Evolutionary conservation across 37 sponge, comb jelly and placozoan species (phyloP).

Genomic region (Agelas oroides): DNA sequence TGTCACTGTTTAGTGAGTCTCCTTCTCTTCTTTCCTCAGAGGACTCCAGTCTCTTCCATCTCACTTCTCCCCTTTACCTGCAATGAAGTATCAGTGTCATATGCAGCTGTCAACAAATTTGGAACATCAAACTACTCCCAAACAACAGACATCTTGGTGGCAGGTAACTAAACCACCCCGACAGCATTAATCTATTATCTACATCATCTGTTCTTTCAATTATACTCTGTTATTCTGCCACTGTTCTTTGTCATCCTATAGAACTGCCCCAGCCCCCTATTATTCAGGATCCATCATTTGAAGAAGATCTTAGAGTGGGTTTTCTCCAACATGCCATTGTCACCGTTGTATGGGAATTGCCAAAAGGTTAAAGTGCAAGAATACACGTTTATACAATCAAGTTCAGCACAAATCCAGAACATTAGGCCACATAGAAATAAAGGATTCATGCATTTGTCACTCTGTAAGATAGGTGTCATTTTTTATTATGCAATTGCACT

Average conservation of each 20-base stretch:
- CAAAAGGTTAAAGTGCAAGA: background rate
- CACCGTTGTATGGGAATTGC: background rate
- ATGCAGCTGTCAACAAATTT: constrained; percentile 1
- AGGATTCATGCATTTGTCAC: too few relatives aligned
- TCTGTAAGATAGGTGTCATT: too few relatives aligned
- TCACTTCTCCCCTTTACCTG: background rate
- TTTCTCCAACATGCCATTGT: constrained; percentile 13
- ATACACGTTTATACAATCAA: too few relatives aligned
- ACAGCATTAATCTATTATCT: too few relatives aligned
- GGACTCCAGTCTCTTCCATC: background rate
- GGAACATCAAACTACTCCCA: too few relatives aligned
- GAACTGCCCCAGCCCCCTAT: constrained; percentile 1
- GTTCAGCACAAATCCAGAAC: too few relatives aligned
- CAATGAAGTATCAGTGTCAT: background rate
- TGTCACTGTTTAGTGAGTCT: background rate
- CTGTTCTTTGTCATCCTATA: background rate
- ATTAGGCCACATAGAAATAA: too few relatives aligned
- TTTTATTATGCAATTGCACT: too few relatives aligned
- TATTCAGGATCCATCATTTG: background rate
- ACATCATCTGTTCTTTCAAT: too few relatives aligned
- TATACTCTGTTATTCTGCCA: too few relatives aligned
- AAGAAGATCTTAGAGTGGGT: background rate
- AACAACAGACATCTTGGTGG: too few relatives aligned
- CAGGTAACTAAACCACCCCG: too few relatives aligned
- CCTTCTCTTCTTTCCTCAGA: background rate